Evolutionary conservation across 2,888 invertebrate genomes (phyloP).

Genomic region (Tipula unca): DNA sequence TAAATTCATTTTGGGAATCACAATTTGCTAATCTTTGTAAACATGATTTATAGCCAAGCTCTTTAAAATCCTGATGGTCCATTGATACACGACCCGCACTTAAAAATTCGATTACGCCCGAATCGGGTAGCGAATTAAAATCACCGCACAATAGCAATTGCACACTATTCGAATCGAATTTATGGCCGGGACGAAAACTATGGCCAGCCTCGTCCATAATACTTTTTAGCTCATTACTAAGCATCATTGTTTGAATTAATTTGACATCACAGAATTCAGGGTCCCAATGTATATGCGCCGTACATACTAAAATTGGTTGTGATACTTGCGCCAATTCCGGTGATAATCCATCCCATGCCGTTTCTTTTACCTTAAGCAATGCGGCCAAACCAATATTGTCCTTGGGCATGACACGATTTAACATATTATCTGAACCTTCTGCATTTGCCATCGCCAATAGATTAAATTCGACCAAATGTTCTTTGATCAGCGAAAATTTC

Average conservation of each 20-base stretch:
- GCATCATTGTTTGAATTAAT: conserved; percentile 98
- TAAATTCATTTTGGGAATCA: conserved; percentile 79
- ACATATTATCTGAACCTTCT: conserved; percentile 95
- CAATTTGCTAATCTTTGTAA: conserved; percentile 82
- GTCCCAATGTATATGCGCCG: conserved; percentile 99
- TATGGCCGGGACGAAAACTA: conserved; percentile 63
- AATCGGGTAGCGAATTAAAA: conserved; percentile 96
- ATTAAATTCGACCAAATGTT: conserved; percentile 96
- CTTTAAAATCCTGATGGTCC: conserved; percentile 95
- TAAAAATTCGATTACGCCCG: conserved; percentile 94
- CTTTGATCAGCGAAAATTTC: conserved; percentile 89
- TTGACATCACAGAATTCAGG: conserved; percentile 99
- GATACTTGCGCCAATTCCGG: conserved; percentile 66
- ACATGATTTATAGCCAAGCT: conserved; percentile 84
- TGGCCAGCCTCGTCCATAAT: conserved; percentile 81
- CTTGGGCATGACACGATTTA: conserved; percentile 97
- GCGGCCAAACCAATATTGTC: conserved; percentile 98
- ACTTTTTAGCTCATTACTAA: conserved; percentile 84
- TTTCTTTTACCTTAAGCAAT: conserved; percentile 87
- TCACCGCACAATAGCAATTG: conserved; percentile 94
- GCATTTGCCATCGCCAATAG: conserved; percentile 98
- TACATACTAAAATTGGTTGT: conserved; percentile 89
- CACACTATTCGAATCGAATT: conserved; percentile 68
- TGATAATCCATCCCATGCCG: conserved; percentile 82
- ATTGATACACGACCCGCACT: conserved; percentile 81